Evolutionary conservation across 2,113 vertebrate species (phyloP), one percentile per base, ranked within the genome.

Genomic region (Hypocryptadius cinnamomeus): DNA sequence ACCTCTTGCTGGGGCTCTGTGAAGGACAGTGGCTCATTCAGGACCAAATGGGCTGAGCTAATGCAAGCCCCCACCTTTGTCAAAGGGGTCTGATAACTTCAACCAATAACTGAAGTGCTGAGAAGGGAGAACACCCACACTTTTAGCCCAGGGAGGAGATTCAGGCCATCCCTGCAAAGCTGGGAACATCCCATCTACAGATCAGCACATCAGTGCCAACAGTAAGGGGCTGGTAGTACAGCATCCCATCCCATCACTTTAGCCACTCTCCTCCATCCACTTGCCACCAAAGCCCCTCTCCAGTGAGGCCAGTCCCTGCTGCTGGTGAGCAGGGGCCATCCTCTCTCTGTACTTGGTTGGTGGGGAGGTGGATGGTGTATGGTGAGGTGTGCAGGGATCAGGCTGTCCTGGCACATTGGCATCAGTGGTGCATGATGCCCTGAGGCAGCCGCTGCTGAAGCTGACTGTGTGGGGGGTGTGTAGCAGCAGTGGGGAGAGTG

Each of bases 1-100:
- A 33, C 2, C 6, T 16, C 45, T 86, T 71, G 35, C n/a, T 8
- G 17, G 27, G 6, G 10, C 1, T 1, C 12, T 66, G 48, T 1
- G 1, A 60, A 33, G 54, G 25, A 33, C 30, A 28, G 57, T 31
- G 65, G 28, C 40, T 66, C 42, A 24, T 53, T 45, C 28, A 39
- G 39, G 37, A 56, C 37, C 21, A 51, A 48, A 60, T 4, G 23
- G 42, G 18, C 28, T 65, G 48, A 65, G n/a, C 47, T 60, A 47
- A 44, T 5, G 2, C 31, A 70, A 79, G n/a, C 37, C 23, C 7
- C 12, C 7, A 24, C 27, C 30, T 63, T 92, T 78, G 24, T 68
- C n/a, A 64, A 56, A 91, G 47, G 13, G 22, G 6, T 70, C 64
- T 71, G 44, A 47, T 72, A 65, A 60, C 45, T 47, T 69, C 54